Evolutionary conservation across 1,140 invertebrate species (phyloP).

Genomic region (Bacillus rossius): DNA sequence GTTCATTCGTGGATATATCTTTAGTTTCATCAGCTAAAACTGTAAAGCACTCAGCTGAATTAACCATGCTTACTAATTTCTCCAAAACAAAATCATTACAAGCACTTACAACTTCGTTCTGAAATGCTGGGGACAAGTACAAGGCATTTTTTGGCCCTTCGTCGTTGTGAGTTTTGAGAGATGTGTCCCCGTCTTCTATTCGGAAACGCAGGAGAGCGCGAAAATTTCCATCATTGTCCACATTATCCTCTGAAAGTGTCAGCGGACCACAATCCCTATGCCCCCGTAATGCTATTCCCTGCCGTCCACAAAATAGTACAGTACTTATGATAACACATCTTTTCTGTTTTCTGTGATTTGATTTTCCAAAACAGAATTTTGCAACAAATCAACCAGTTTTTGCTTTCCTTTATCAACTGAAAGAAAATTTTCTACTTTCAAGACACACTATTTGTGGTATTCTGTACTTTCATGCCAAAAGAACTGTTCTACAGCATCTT

Average conservation of each 20-base stretch:
- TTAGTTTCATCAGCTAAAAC: slow-evolving; percentile 24
- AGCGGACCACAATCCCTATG: too few species aligned
- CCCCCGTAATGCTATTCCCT: too few species aligned
- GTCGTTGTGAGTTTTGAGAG: slow-evolving; percentile 12
- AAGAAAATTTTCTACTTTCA: too few species aligned
- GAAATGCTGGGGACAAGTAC: slow-evolving; percentile 19
- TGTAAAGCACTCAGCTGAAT: slow-evolving; percentile 16
- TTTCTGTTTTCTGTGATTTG: too few species aligned
- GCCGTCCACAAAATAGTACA: too few species aligned
- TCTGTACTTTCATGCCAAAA: too few species aligned
- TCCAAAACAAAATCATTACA: slow-evolving; percentile 17
- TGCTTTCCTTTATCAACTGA: too few species aligned
- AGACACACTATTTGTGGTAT: too few species aligned
- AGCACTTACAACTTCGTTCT: slow-evolving; percentile 21
- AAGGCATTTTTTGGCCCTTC: slow-evolving; percentile 6
- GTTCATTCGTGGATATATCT: slow-evolving; percentile 18
- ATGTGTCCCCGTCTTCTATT: slow-evolving; percentile 17
- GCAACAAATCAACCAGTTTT: too few species aligned
- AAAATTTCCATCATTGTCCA: slow-evolving; percentile 26
- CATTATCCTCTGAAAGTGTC: slow-evolving; percentile 5
- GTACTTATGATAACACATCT: too few species aligned
- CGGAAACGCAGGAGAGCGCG: slow-evolving; percentile 20
- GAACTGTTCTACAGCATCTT: too few species aligned
- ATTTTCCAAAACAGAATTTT: too few species aligned
- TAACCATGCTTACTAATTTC: slow-evolving; percentile 18